Evolutionary conservation across 2,797 vertebrate species (phyloP).

Genomic region (Halcyon chelicuti): DNA sequence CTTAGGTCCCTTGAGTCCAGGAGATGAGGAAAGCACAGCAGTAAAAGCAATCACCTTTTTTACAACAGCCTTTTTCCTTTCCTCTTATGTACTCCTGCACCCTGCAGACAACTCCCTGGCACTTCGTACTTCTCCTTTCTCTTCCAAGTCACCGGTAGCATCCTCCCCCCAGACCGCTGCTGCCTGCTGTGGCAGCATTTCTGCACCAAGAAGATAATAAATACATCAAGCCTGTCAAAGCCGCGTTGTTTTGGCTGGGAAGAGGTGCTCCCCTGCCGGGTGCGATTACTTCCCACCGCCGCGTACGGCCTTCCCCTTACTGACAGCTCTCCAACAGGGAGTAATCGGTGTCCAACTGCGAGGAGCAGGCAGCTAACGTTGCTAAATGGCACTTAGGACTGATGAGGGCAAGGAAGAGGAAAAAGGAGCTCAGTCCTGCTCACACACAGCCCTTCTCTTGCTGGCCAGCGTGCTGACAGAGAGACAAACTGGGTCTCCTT

Average conservation of each 20-base stretch:
- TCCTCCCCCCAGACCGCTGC: neutral
- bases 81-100: neutral
- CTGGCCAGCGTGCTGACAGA: neutral
- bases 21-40: neutral
- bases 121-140: neutral
- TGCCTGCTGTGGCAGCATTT: neutral
- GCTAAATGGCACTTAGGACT: neutral
- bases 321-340: conserved; percentile 36
- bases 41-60: neutral
- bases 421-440: neutral
- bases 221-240: conserved; percentile 65
- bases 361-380: neutral
- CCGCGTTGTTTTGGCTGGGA: neutral
- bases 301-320: conserved; percentile 17
- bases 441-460: neutral
- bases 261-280: conserved; percentile 9
- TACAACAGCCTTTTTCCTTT: neutral
- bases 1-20: neutral
- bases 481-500: neutral
- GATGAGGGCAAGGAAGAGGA: neutral
- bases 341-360: neutral
- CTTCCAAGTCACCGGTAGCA: neutral
- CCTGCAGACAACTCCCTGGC: neutral
- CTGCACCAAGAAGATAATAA: conserved; percentile 20
- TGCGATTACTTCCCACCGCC: neutral